These are phyloP conservation scores for Drosophila cognata DNA, from an alignment of 2,888 invertebrate species.

Conservation along the genomic window DNA sequence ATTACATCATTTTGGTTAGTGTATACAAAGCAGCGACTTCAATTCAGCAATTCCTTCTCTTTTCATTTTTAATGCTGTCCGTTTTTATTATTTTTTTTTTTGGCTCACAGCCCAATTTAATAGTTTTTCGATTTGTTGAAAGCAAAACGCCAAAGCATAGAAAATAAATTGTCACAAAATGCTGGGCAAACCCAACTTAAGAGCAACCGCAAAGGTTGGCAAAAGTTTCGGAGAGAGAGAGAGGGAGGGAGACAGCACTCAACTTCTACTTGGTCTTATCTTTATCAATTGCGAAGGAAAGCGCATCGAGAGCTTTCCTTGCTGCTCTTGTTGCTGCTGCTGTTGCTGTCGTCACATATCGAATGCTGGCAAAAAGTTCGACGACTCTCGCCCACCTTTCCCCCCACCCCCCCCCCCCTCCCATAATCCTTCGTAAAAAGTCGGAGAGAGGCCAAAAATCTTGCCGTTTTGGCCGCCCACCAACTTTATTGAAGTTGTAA, in stretches of 20 bases:
- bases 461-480: constrained; percentile 49
- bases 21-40: constrained; percentile 29
- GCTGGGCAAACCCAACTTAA: constrained; percentile 44
- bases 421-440: not conserved
- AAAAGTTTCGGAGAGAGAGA: constrained; percentile 59
- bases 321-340: constrained; percentile 12
- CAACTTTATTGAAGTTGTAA: constrained; percentile 54
- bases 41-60: constrained; percentile 4
- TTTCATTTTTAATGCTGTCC: constrained; percentile 23
- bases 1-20: constrained; percentile 17
- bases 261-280: constrained; percentile 63
- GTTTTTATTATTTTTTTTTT: constrained; percentile 13
- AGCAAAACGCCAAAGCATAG: constrained; percentile 76
- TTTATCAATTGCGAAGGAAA: constrained; percentile 71
- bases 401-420: constrained; percentile 3
- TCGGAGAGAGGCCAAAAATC: constrained; percentile 21
- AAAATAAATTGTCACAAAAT: constrained; percentile 81
- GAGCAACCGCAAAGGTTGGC: constrained; percentile 55
- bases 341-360: constrained; percentile 54
- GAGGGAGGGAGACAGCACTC: constrained; percentile 38
- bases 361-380: constrained; percentile 56
- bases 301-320: constrained; percentile 39
- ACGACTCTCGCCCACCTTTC: constrained; percentile 29
- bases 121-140: constrained; percentile 81
- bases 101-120: constrained; percentile 80